Conservation (phyloP, 1,140 invertebrate species). For the Magallana gigas region DNA sequence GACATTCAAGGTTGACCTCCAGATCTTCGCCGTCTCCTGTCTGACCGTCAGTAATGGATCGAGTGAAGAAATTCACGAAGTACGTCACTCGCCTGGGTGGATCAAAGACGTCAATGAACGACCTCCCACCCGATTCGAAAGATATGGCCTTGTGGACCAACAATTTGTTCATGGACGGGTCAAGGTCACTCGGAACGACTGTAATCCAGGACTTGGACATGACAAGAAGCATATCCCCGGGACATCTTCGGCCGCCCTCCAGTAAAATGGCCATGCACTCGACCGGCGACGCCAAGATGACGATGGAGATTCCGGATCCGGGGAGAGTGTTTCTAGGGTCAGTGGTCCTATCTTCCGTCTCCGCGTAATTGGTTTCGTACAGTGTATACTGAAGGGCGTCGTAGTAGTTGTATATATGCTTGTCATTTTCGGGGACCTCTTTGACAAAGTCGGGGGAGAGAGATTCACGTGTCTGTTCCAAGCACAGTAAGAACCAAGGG, state of each 20-base stretch:
- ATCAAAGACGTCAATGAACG: conserved; percentile 60
- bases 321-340: background rate
- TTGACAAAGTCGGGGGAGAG: conserved; percentile 32
- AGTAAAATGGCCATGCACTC: conserved; percentile 60
- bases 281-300: conserved; percentile 58
- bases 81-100: conserved; percentile 61
- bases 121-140: conserved; percentile 51
- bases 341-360: conserved; percentile 48
- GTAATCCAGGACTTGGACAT: conserved; percentile 58
- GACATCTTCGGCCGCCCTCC: conserved; percentile 58
- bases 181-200: conserved; percentile 29
- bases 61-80: conserved; percentile 61
- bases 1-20: conserved; percentile 61
- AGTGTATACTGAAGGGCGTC: conserved; percentile 54
- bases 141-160: conserved; percentile 61
- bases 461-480: conserved; percentile 53
- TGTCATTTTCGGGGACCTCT: conserved; percentile 46
- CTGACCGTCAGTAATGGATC: conserved; percentile 52
- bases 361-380: conserved; percentile 74
- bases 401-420: conserved; percentile 52
- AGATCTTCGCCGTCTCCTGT: conserved; percentile 54
- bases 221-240: conserved; percentile 59
- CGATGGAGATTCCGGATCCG: conserved; percentile 46
- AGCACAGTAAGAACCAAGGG: conserved; percentile 51
- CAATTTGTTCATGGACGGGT: conserved; percentile 46